Evolutionary conservation across 2,888 invertebrate species (phyloP).

Genomic region (Agriopis leucophaearia): DNA sequence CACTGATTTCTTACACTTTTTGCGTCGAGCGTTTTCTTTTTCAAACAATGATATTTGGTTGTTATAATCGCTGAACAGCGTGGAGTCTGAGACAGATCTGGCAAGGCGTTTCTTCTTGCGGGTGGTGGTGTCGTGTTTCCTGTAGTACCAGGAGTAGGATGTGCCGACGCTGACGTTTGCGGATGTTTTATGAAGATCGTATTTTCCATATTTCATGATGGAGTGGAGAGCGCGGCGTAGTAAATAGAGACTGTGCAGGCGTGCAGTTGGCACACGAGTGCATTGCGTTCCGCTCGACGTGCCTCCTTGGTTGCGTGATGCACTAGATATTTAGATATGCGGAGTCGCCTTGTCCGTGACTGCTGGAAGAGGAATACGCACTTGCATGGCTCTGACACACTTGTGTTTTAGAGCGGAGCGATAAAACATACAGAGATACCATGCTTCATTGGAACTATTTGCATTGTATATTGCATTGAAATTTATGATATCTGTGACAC

Average conservation of each 20-base stretch:
- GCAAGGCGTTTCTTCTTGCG: conserved; percentile 69
- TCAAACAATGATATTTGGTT: conserved; percentile 82
- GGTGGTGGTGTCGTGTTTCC: conserved; percentile 72
- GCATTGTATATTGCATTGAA: conserved; percentile 57
- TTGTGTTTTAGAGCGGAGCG: conserved; percentile 79
- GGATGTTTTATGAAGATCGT: conserved; percentile 81
- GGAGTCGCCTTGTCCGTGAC: conserved; percentile 65
- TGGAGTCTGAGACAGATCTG: conserved; percentile 80
- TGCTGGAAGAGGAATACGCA: conserved; percentile 56
- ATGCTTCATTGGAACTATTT: conserved; percentile 48
- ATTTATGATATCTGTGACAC: conserved; percentile 63
- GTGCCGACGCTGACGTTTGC: conserved; percentile 80
- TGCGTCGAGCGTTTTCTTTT: conserved; percentile 65
- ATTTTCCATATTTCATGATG: conserved; percentile 85
- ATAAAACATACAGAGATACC: conserved; percentile 74
- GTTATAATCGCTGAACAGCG: conserved; percentile 83
- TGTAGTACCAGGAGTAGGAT: conserved; percentile 84
- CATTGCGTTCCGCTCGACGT: conserved; percentile 74
- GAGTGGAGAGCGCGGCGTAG: conserved; percentile 55
- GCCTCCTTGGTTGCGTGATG: conserved; percentile 63
- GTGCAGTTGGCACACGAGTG: conserved; percentile 69
- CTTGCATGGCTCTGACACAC: conserved; percentile 72
- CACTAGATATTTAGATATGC: conserved; percentile 60
- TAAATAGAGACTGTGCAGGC: conserved; percentile 67
- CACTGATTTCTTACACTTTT: conserved; percentile 75